Evolutionary conservation across 2,113 vertebrate species (phyloP), one percentile per base, ranked within the genome.

Genomic region (Macquaria australasica): DNA sequence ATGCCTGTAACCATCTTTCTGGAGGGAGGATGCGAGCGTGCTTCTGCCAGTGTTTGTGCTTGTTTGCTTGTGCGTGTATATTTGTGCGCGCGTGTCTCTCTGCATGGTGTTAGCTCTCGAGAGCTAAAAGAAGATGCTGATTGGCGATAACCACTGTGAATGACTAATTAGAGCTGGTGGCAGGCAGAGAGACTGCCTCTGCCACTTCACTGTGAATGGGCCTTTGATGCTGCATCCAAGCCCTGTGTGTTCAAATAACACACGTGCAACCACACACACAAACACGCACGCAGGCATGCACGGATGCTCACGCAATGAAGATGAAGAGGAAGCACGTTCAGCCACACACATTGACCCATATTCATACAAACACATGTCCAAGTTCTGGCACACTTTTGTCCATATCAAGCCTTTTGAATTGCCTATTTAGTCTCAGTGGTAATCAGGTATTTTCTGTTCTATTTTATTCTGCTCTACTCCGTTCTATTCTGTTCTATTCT

Each of bases 91-190:
- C 6, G 8, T 15, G 39, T 50, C 31, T 66, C 16, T 71, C 21
- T 48, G 66, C 68, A 59, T 71, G 56, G n/a, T 9, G 82, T 77
- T 75, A 20, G 73, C 84, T 82, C 84, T 85, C 6, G 23, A 84
- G 84, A 87, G 87, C 74, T 84, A 70, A 87, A 73, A 90, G 84
- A 84, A 92, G 89, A 88, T 76, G 81, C 83, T 92, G 89, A 89
- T 92, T 90, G 88, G 86, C 50, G 71, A 92, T 90, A 87, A 91
- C 82, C 84, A 84, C 71, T 79, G 83, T 93, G 91, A 90, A 90
- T 91, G 88, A 85, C 82, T 93, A 91, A 93, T 93, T 92, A 90
- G 89, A 81, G 85, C 80, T 89, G 90, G 82, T 90, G 89, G 92
- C 92, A 91, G 88, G 79, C 77, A 77, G 83, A 82, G 79, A 85